phyloP scores from a whole-genome alignment of 2,888 invertebrate genomes.

The Drosophila borealis region DNA sequence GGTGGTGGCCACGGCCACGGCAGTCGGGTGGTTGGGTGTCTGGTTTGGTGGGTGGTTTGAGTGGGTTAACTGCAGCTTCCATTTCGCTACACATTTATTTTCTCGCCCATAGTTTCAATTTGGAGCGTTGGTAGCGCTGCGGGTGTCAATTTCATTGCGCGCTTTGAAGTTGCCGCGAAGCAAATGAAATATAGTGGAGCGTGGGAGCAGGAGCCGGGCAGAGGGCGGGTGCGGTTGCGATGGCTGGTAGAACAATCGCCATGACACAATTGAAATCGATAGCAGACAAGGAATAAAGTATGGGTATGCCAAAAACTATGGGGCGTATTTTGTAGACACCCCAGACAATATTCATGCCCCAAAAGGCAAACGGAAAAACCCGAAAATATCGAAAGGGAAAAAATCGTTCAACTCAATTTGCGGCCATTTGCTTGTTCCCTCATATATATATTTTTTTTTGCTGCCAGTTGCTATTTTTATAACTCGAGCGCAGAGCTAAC shows the following conservation, averaged over 20 bases:
- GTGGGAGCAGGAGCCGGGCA: neutral
- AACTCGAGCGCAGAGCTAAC: slow-evolving; percentile 31
- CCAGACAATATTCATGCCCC: slow-evolving; percentile 12
- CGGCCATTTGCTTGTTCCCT: slow-evolving; percentile 9
- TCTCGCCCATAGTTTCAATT: slow-evolving; percentile 74
- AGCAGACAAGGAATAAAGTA: slow-evolving; percentile 41
- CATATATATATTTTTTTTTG: neutral
- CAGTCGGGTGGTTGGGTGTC: neutral
- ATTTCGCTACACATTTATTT: slow-evolving; percentile 75
- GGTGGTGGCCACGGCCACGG: slow-evolving; percentile 8
- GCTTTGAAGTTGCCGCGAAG: slow-evolving; percentile 68
- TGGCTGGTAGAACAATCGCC: slow-evolving; percentile 36
- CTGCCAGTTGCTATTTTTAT: slow-evolving; percentile 50
- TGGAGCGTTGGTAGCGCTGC: slow-evolving; percentile 62
- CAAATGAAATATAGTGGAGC: slow-evolving; percentile 28
- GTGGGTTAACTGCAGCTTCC: slow-evolving; percentile 55
- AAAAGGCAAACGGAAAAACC: neutral
- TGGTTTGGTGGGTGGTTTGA: neutral
- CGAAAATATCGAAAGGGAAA: slow-evolving; percentile 12
- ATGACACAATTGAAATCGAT: slow-evolving; percentile 77
- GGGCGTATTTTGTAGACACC: slow-evolving; percentile 39
- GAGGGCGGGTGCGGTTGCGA: neutral
- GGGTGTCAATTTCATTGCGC: slow-evolving; percentile 76
- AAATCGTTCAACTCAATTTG: slow-evolving; percentile 76
- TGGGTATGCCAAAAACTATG: slow-evolving; percentile 57